Base-by-base conservation (phyloP, 1,140 invertebrate genomes). In the Conus ventricosus region DNA sequence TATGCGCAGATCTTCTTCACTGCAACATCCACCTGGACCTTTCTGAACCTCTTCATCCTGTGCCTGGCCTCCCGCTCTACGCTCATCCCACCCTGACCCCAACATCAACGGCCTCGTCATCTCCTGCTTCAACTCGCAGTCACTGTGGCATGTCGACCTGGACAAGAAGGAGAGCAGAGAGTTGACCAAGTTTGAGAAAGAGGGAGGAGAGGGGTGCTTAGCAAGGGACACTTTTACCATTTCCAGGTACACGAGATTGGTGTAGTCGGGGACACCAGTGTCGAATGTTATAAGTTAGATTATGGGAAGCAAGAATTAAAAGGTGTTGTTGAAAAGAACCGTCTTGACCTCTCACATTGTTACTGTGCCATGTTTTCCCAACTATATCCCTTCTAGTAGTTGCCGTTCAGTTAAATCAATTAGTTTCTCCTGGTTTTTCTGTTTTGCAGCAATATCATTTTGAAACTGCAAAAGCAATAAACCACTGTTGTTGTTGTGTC, bases 121-220 rank as follows among this genome's bases (percentile, higher is more conserved):
- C 15, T 78, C 85, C 15, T 87, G 85, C 85, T 87, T 87, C 51
- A n/a, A 55, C 20, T 76, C 85, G 5, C 11, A 87, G 75, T n/a
- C 85, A 6, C 53, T 87, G 71, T 87, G 85, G 85, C 60, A 23
- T n/a, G 85, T 87, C 5, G 54, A 87, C 25, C 39, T 87, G 4
- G 71, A 78, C 15, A 15, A 39, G 15, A 13, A 23, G 17, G 27
- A 76, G 13, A 11, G 51, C 75, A 71, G 80, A 51, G 15, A 57
- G 6, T 10, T 87, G 5, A n/a, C 25, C 51, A 75, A 87, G 71
- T 87, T 87, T 25, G 7, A 76, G 54, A 76, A 23, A 8, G 71
- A 87, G 75, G 85, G 85, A 54, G 75, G 85, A 4, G 51, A 55
- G 85, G 71, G 53, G 71, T 87, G 39, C 57, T 78, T 17, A 25